Base-by-base conservation (phyloP, 1,140 invertebrate species). In the Araneus ventricosus region DNA sequence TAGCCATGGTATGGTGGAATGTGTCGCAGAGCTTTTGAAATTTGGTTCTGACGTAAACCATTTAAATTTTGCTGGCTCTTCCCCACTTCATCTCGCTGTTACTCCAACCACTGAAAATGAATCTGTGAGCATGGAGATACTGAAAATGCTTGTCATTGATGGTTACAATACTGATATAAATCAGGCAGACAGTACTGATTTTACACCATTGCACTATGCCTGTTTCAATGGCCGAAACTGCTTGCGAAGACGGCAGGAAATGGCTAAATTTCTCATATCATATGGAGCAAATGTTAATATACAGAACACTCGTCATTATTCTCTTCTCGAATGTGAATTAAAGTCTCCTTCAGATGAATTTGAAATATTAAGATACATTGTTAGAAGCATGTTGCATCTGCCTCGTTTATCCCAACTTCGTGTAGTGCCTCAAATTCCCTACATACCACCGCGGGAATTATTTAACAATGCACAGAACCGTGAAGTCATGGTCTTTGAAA, bases 151-250 rank as follows among this genome's bases (percentile, higher is more conserved):
- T 24, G 94, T 95, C 8, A 93, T 94, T 14, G 94, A 94, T 45
- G 95, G 95, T 27, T 95, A 95, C 93, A 95, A 95, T 90, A 94
- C 94, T 20, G 94, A 95, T 93, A 94, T 95, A n/a, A 95, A 95
- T 92, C 93, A 94, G 30, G 80, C 90, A 67, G 95, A 95, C 90
- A 87, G 63, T 61, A 84, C 93, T 80, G 94, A 95, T 95, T 94
- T 94, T 24, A 94, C 94, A 14, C 95, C 95, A 8, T 92, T 95
- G n/a, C 95, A 95, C 80, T 95, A 95, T 93, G 95, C 95, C 2
- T 94, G 94, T 93, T 95, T 95, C 86, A 94, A 94, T 93, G 95
- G 95, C 20, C 93, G 94, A 27, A 91, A 84, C 8, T 90, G 93
- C 75, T 94, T 94, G 39, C 94, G 95, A 20, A 79, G 95, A 27